phyloP scores from a whole-genome alignment of 2,888 invertebrate species.

The Ecdyonurus torrentis region DNA sequence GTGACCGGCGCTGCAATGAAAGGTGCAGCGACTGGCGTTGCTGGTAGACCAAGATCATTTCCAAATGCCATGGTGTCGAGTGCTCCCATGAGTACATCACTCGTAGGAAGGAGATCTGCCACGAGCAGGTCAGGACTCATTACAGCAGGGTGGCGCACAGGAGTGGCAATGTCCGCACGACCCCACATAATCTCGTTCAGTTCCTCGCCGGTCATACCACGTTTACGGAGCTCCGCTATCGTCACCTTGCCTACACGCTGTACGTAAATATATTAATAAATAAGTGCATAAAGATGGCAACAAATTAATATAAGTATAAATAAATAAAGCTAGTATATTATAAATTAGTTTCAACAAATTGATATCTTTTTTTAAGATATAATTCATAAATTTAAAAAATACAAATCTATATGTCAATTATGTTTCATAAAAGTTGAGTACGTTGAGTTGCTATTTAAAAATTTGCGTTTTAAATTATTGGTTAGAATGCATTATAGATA shows the following conservation, averaged over 20 bases:
- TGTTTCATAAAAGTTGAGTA: no score
- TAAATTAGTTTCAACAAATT: no score
- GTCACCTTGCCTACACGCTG: conserved; percentile 79
- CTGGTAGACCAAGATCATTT: conserved; percentile 46
- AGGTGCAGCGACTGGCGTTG: conserved; percentile 12
- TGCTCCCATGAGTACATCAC: conserved; percentile 47
- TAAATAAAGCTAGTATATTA: no score
- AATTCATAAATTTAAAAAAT: no score
- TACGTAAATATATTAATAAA: no score
- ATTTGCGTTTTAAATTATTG: neutral
- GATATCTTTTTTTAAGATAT: no score
- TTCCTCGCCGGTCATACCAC: conserved; percentile 74
- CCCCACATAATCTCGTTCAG: conserved; percentile 82
- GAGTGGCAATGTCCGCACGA: conserved; percentile 71
- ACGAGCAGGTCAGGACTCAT: neutral
- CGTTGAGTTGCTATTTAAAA: neutral
- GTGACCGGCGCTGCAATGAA: conserved; percentile 18
- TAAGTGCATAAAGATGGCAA: no score
- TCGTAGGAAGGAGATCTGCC: neutral
- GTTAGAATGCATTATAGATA: neutral
- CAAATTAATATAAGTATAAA: no score
- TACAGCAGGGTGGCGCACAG: conserved; percentile 36
- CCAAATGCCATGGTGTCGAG: conserved; percentile 73
- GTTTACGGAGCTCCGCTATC: conserved; percentile 60
- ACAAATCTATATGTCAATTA: no score